Evolutionary conservation across 1,140 invertebrate species (phyloP).

Genomic region (Diabrotica virgifera): DNA sequence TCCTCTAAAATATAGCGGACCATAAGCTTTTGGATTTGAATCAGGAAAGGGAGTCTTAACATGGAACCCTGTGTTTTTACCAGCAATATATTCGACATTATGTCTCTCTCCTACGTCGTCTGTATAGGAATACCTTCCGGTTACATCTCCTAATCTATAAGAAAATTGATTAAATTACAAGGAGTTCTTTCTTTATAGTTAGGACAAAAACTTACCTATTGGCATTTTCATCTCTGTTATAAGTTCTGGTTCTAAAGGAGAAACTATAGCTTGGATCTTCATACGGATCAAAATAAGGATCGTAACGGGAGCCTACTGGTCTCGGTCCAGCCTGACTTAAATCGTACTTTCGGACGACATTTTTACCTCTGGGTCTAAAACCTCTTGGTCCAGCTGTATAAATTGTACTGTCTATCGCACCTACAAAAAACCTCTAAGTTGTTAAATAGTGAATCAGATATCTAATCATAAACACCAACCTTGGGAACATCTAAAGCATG

Average conservation of each 20-base stretch:
- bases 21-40: slow-evolving; percentile 53
- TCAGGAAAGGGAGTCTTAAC: slow-evolving; percentile 68
- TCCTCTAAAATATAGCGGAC: slow-evolving; percentile 55
- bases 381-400: slow-evolving; percentile 72
- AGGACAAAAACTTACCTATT: slow-evolving; percentile 42
- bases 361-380: slow-evolving; percentile 65
- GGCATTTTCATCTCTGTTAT: slow-evolving; percentile 58
- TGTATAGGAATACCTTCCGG: slow-evolving; percentile 58
- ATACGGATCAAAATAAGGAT: slow-evolving; percentile 66
- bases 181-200: slow-evolving; percentile 45
- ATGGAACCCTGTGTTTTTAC: slow-evolving; percentile 67
- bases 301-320: slow-evolving; percentile 58
- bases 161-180: background rate
- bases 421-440: slow-evolving; percentile 20
- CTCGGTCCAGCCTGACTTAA: slow-evolving; percentile 62
- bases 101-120: slow-evolving; percentile 70
- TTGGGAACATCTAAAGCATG: too few species aligned
- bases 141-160: background rate
- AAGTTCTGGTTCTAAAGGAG: slow-evolving; percentile 61
- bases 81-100: slow-evolving; percentile 69
- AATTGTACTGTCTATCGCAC: slow-evolving; percentile 61
- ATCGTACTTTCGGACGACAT: slow-evolving; percentile 66
- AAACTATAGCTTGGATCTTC: slow-evolving; percentile 71
- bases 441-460: too few species aligned
- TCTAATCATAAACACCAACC: too few species aligned